These are phyloP conservation scores for Gambusia affinis DNA, from an alignment of 2,113 vertebrate species.

Conservation along the genomic window DNA sequence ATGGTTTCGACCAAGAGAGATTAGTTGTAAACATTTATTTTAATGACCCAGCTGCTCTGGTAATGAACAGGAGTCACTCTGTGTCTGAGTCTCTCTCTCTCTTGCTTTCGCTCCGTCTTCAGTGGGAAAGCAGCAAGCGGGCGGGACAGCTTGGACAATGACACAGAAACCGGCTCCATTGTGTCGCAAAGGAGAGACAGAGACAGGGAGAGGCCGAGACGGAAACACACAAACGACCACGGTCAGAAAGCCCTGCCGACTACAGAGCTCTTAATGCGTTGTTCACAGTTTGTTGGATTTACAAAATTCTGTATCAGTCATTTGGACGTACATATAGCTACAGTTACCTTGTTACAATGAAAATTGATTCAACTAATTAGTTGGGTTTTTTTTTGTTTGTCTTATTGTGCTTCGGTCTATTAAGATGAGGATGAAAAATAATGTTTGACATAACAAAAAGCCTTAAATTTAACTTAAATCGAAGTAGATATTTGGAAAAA, in stretches of 20 bases:
- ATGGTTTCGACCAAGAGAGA: conserved; percentile 2
- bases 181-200: conserved; percentile 87
- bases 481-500: background rate
- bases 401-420: no score
- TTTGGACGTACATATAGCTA: background rate
- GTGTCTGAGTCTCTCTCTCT: background rate
- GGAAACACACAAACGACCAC: conserved; percentile 69
- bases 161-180: conserved; percentile 93
- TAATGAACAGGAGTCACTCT: background rate
- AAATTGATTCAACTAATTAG: background rate
- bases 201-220: conserved; percentile 74
- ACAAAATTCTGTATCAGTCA: background rate
- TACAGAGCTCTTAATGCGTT: background rate
- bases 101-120: conserved; percentile 20
- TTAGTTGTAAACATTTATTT: background rate
- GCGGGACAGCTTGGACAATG: conserved; percentile 94
- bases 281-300: background rate
- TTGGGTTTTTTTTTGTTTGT: background rate
- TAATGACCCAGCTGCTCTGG: conserved; percentile 6
- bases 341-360: background rate
- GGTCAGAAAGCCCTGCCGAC: conserved; percentile 41
- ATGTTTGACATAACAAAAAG: background rate
- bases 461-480: no score
- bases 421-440: background rate
- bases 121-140: conserved; percentile 92